These are phyloP conservation scores for Arbacia lixula DNA, from an alignment of 53 echinoderm and acorn worm species.

Conservation along the genomic window DNA sequence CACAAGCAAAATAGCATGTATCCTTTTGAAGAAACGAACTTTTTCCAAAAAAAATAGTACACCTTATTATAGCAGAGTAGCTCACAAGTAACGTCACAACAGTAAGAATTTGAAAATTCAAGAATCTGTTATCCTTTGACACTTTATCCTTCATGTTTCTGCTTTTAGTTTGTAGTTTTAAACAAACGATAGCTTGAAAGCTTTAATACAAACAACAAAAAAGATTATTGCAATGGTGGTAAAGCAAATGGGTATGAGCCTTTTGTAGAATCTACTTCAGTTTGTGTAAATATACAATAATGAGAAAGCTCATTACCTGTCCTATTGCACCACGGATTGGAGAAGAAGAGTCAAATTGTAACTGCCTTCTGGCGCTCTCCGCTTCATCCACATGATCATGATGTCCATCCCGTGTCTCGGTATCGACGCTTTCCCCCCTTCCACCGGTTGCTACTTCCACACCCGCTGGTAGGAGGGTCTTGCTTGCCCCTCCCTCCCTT, in stretches of 20 bases:
- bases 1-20: no score
- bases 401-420: neutral
- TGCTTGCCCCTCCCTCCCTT: no score
- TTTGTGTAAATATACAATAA: no score
- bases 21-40: no score
- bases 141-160: neutral
- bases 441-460: neutral
- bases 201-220: neutral
- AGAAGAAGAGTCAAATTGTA: conserved; percentile 16
- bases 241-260: no score
- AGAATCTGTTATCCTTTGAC: no score
- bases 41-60: no score
- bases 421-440: neutral
- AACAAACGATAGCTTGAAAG: neutral
- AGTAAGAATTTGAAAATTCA: no score
- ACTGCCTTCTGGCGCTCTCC: neutral
- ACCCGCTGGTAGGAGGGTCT: neutral
- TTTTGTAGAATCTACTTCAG: no score
- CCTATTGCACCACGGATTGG: conserved; percentile 39
- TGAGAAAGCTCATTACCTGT: conserved; percentile 31
- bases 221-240: neutral
- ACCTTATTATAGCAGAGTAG: no score
- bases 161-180: neutral
- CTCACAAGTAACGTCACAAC: no score
- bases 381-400: neutral